Base-by-base conservation (phyloP, 2,888 invertebrate genomes). In the Hipparchia sbordonii region DNA sequence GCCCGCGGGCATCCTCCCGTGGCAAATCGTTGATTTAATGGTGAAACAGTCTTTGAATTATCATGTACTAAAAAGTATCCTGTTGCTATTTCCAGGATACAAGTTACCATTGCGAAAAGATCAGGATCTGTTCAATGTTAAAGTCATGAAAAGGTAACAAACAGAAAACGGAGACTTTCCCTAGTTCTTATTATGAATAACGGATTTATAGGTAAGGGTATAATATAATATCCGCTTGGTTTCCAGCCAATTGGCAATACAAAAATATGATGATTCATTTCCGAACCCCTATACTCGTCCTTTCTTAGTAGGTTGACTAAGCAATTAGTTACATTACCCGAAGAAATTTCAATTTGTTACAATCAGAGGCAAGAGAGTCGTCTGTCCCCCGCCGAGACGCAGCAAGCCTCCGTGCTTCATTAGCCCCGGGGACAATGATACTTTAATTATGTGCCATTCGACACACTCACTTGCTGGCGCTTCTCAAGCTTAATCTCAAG, bases 381-480 rank as follows among this genome's bases (percentile, higher is more conserved):
- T 79, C 80, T 77, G 80, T 77, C 82, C 79, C 82, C 84, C 82
- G 78, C 77, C 79, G 81, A 78, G 82, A 77, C 83, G 77, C 82
- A 81, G 83, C 84, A 79, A 82, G 82, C 80, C 82, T 80, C 78
- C 81, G 78, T 85, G 87, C 83, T 83, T 84, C 91, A 90, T 90
- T 90, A 85, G 83, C 81, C 89, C 78, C 84, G 79, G 87, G 84
- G 89, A 91, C 91, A 92, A 92, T 90, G 88, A 91, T 90, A 89
- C 87, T 88, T 87, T 93, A 92, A 93, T 93, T 91, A 91, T 83
- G 84, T 87, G 81, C 88, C 89, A 91, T 93, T 92, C 87, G 89
- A 90, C 85, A 89, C 91, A 92, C 87, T 82, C 90, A 80, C 83
- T 82, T 78, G 81, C 82, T 81, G 80, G 79, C 79, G 79, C 79